A percentile compares a stretch with the other conserved stretches of the same genome.
Conservation (phyloP, 2,113 vertebrate species). For the Ursus arctos region DNA sequence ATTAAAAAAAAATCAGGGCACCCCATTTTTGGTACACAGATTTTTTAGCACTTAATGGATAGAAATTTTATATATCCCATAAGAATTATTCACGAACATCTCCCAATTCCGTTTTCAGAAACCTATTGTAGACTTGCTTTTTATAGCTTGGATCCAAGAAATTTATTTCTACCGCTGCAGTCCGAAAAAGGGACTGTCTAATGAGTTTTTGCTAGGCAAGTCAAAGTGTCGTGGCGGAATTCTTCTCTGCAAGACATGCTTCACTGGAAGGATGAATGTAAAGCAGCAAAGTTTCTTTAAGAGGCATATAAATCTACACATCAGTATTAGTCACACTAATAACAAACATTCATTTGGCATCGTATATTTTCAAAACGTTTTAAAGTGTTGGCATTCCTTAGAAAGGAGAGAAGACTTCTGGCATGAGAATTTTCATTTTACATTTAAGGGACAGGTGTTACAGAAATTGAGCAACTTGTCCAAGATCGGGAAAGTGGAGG, state of each 20-base stretch:
- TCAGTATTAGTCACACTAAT: background rate
- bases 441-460: background rate
- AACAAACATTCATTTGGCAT: conserved; percentile 32
- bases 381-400: background rate
- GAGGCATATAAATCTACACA: conserved; percentile 51
- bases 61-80: conserved; percentile 67
- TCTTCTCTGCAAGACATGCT: background rate
- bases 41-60: conserved; percentile 62
- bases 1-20: conserved; percentile 25
- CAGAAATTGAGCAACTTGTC: background rate
- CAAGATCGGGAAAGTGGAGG: background rate
- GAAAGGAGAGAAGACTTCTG: background rate
- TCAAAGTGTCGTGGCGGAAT: background rate
- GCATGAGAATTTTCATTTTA: background rate
- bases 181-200: background rate
- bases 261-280: background rate
- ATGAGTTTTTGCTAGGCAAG: conserved; percentile 46
- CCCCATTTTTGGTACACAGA: conserved; percentile 39
- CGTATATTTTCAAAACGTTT: conserved; percentile 24
- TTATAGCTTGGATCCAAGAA: conserved; percentile 59
- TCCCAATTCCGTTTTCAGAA: conserved; percentile 52
- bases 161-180: conserved; percentile 53
- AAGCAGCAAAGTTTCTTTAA: background rate
- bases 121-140: conserved; percentile 69
- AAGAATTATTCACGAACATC: conserved; percentile 77